A percentile compares a stretch with the other conserved stretches of the same genome.
phyloP scores from a whole-genome alignment of 2,797 vertebrate species.

The Cynodonichthys magdalenae region DNA sequence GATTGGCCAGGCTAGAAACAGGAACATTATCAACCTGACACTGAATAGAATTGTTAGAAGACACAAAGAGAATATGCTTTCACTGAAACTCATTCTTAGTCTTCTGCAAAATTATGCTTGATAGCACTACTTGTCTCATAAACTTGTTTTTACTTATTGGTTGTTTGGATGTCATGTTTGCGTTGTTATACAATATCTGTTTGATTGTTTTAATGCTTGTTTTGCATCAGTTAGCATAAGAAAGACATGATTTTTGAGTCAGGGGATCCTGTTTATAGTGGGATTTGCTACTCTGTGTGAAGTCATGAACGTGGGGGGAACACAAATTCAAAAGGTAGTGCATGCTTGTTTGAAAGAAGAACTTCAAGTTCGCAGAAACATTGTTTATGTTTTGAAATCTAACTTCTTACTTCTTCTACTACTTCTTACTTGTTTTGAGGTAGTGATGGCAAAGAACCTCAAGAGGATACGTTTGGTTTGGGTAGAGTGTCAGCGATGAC shows the following conservation, averaged over 20 bases:
- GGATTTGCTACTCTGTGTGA: no score
- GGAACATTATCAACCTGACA: no score
- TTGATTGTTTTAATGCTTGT: no score
- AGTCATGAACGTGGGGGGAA: no score
- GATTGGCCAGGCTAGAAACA: background rate
- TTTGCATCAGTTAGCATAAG: no score
- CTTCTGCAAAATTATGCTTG: background rate
- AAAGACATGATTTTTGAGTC: no score
- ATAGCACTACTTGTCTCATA: background rate
- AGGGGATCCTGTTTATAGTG: no score
- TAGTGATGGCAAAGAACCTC: slow-evolving; percentile 89
- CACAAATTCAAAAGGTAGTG: no score
- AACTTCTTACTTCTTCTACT: background rate
- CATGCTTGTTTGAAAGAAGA: no score
- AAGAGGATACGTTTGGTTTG: slow-evolving; percentile 84
- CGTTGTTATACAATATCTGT: no score
- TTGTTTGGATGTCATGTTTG: background rate
- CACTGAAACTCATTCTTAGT: background rate
- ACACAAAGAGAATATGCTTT: background rate
- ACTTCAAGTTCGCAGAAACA: background rate
- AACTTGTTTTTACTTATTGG: background rate
- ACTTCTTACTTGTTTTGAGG: slow-evolving; percentile 85
- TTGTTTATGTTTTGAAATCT: background rate
- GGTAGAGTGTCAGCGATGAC: slow-evolving; percentile 85
- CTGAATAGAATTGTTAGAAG: background rate